These are phyloP conservation scores for Eulemur coronatus DNA, from an alignment of 2,797 vertebrate species.

Conservation along the genomic window DNA sequence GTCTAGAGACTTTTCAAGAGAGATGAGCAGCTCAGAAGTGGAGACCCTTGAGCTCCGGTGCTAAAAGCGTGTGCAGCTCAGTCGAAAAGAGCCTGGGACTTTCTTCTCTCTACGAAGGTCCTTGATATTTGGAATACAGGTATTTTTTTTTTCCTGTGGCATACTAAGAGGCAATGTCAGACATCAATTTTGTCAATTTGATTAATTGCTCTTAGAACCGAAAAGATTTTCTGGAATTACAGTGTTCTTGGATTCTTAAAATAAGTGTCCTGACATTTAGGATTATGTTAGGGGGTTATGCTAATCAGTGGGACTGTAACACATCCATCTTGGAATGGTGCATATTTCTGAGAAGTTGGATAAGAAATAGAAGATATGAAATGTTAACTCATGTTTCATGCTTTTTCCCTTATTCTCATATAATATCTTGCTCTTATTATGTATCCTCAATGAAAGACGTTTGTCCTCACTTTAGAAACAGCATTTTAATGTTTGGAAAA, in stretches of 20 bases:
- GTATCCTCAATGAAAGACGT: background rate
- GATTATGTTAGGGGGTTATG: background rate
- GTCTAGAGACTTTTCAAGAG: background rate
- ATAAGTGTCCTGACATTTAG: background rate
- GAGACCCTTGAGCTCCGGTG: background rate
- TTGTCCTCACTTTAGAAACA: background rate
- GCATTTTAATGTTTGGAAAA: background rate
- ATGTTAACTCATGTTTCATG: background rate
- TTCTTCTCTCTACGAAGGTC: background rate
- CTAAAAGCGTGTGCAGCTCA: fast-evolving
- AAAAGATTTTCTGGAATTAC: background rate
- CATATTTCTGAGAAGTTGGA: background rate
- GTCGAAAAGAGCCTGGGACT: background rate
- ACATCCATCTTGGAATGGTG: background rate
- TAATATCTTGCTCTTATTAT: background rate
- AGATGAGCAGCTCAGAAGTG: background rate
- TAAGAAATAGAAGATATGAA: background rate
- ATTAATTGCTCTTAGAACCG: background rate
- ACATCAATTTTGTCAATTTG: background rate
- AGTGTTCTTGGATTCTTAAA: background rate
- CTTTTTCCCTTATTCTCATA: background rate
- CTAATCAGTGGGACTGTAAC: background rate
- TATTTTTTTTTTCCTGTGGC: background rate
- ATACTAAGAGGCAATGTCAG: background rate
- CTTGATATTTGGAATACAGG: background rate